Base-by-base conservation (phyloP, 1,140 invertebrate genomes). In the Leptestheria dahalacensis region DNA sequence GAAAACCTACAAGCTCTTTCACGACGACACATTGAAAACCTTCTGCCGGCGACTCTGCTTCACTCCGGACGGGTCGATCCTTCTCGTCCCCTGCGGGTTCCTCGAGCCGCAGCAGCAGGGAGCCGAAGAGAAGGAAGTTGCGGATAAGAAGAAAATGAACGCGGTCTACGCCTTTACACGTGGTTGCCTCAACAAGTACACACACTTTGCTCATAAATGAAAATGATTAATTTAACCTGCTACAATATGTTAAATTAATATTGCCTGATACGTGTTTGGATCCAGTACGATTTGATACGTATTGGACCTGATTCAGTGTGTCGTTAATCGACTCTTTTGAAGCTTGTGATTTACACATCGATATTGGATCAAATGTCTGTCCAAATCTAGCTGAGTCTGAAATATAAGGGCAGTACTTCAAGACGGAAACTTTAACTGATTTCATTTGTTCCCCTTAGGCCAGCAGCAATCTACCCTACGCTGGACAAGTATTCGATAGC, bases 11-110 rank as follows among this genome's bases (percentile, higher is more conserved):
- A 77, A 84, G 51, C 75, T 96, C 29, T 98, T 91, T 70, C 84
- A 94, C 67, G 94, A 97, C 71, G 93, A 97, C 68, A 94, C 91
- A 0, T 79, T 97, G 50, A 87, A 91, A 69, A 91, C 92, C 1
- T 97, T 91, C 72, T 97, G 89, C 68, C 76, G 94, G 52, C 77
- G 95, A 52, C 68, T 97, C 2, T 78, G 81, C 23, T 97, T 93
- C 67, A 87, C 86, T 48, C 86, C 89, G 10, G 91, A 95, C 74
- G 95, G 93, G 9, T 78, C 85, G 66, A 73, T 97, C 26, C 72
- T 97, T 11, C 79, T 94, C 21, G 83, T 86, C 1, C 94, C 95
- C 0, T 81, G 84, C 3, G 90, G 88, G 1, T 77, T 83, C 56
- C 77, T 89, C 11, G 74, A 76, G 57, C 73, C 78, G 23, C 63